Percentiles rank a stretch among this genome's conserved stretches.
These are phyloP conservation scores for Galago senegalensis DNA, from an alignment of 2,797 vertebrate genomes.

Conservation along the genomic window DNA sequence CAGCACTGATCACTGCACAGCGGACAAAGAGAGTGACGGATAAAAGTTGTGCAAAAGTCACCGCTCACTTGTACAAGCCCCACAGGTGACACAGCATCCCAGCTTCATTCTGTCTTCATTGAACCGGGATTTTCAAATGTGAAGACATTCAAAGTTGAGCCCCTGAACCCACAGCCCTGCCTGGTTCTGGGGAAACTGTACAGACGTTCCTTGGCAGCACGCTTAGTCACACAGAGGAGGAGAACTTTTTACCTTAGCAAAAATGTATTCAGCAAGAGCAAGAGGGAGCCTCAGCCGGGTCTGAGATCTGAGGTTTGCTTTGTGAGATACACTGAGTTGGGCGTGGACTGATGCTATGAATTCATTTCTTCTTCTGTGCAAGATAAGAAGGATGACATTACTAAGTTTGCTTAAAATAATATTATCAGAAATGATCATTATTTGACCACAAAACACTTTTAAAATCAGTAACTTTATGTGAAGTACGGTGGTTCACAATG, in stretches of 20 bases:
- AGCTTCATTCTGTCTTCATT: not conserved
- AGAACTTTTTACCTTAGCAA: not conserved
- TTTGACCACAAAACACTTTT: not conserved
- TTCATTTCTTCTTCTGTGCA: not conserved
- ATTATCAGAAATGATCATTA: not conserved
- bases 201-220: not conserved
- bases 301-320: not conserved
- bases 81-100: fast-evolving
- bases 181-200: not conserved
- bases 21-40: too few relatives aligned
- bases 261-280: too few relatives aligned
- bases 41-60: fast-evolving
- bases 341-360: not conserved
- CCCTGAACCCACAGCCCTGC: fast-evolving
- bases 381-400: not conserved
- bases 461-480: not conserved
- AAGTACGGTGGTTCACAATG: not conserved
- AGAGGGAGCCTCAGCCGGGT: fast-evolving
- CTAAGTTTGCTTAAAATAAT: too few relatives aligned
- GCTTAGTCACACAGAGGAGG: fast-evolving
- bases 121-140: fast-evolving
- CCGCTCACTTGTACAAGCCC: fast-evolving
- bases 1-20: fast-evolving
- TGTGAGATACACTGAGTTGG: not conserved
- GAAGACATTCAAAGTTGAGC: not conserved